phyloP scores from a whole-genome alignment of 2,797 vertebrate species.

The Glossophaga mutica region DNA sequence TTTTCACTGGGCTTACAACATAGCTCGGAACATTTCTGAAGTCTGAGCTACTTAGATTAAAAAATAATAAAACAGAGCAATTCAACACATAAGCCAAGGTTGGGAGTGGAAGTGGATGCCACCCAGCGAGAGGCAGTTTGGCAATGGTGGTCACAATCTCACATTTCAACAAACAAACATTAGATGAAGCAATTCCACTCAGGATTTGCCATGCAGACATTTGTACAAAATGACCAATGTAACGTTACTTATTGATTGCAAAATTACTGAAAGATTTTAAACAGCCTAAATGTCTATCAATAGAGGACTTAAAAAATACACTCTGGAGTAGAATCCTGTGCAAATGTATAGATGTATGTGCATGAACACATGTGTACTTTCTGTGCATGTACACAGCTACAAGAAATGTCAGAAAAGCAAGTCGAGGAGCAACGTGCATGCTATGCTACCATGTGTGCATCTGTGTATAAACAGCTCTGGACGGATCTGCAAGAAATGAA shows the following conservation, averaged over 20 bases:
- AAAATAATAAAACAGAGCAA: not conserved
- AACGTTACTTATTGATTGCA: not conserved
- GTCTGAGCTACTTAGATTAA: not conserved
- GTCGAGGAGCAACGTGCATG: not conserved
- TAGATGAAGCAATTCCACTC: not conserved
- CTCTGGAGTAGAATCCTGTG: not conserved
- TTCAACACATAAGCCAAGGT: not conserved
- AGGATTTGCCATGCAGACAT: not conserved
- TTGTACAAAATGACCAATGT: not conserved
- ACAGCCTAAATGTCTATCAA: not conserved
- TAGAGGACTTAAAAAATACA: not conserved
- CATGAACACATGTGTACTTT: not conserved
- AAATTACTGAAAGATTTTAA: not conserved
- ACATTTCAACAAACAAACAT: not conserved
- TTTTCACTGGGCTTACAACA: not conserved
- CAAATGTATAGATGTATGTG: no score
- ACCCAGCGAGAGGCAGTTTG: not conserved
- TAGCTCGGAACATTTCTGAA: not conserved
- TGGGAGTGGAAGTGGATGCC: not conserved
- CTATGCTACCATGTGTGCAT: not conserved
- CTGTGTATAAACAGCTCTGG: not conserved
- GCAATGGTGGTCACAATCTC: not conserved
- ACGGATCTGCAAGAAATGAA: not conserved
- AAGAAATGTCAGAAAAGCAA: slow-evolving; percentile 4
- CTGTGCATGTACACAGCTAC: not conserved